These are phyloP conservation scores for Psilopsiagon aurifrons DNA, from an alignment of 2,113 vertebrate species.

Conservation along the genomic window DNA sequence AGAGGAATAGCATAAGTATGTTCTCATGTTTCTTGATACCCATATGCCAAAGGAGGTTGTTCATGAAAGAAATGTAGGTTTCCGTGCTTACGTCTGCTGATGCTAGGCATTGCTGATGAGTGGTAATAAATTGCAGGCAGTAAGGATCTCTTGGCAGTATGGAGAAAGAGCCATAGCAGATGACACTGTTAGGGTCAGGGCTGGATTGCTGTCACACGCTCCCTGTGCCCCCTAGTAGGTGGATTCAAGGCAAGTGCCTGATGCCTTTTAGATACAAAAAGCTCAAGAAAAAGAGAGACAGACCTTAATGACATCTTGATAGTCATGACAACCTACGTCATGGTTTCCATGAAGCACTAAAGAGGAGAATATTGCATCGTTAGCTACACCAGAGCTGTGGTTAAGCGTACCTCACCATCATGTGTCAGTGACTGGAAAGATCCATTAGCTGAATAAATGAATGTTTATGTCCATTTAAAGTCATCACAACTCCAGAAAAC, in stretches of 20 bases:
- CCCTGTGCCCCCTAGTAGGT: not conserved
- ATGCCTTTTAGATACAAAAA: not conserved
- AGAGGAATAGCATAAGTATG: slow-evolving; percentile 19
- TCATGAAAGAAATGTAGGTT: slow-evolving; percentile 2
- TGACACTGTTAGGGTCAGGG: not conserved
- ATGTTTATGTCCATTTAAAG: not conserved
- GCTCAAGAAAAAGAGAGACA: not conserved
- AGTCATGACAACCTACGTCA: not conserved
- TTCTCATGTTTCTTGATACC: slow-evolving; percentile 46
- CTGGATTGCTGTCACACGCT: not conserved
- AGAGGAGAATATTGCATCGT: not conserved
- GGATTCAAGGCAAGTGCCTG: not conserved
- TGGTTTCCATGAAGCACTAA: not conserved
- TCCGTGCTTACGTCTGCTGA: not conserved
- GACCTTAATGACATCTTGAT: not conserved
- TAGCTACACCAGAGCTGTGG: not conserved
- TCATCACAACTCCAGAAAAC: not conserved
- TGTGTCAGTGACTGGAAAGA: not conserved
- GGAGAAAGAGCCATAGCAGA: not conserved
- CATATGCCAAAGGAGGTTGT: not conserved
- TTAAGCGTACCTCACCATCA: not conserved
- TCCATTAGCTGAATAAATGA: not conserved
- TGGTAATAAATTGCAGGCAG: not conserved
- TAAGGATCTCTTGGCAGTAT: not conserved
- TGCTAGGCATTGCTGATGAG: not conserved